Conservation (phyloP, 1,140 invertebrate genomes). For the Drosophila pectinifera region DNA sequence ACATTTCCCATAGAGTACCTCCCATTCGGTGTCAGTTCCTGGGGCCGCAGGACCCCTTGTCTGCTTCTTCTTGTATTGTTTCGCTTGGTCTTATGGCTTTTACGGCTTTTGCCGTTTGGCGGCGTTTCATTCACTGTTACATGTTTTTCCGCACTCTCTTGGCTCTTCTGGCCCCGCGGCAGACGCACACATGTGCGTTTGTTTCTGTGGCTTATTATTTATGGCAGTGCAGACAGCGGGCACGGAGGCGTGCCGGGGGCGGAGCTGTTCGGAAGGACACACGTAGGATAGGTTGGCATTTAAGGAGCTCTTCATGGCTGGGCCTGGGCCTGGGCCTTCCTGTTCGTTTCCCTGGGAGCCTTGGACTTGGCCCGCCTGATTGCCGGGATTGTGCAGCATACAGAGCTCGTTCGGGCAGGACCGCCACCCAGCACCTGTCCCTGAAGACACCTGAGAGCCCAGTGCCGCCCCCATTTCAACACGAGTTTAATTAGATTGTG, state of each 20-base stretch:
- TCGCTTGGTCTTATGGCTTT: slow-evolving; percentile 46
- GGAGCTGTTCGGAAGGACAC: slow-evolving; percentile 30
- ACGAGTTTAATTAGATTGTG: slow-evolving; percentile 56
- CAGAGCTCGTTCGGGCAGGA: not conserved
- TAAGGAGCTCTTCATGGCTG: slow-evolving; percentile 35
- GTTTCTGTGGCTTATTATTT: slow-evolving; percentile 63
- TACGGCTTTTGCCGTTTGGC: slow-evolving; percentile 37
- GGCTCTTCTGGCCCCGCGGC: not conserved
- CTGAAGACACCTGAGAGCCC: not conserved
- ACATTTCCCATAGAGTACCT: slow-evolving; percentile 10
- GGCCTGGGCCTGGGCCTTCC: slow-evolving; percentile 19
- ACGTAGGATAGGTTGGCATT: slow-evolving; percentile 41
- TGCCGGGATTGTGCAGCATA: slow-evolving; percentile 24
- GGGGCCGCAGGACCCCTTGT: slow-evolving; percentile 15
- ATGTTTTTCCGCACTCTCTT: slow-evolving; percentile 29
- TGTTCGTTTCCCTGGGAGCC: slow-evolving; percentile 10
- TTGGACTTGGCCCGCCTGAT: slow-evolving; percentile 21
- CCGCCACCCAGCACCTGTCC: slow-evolving; percentile 1
- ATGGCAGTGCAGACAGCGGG: slow-evolving; percentile 40
- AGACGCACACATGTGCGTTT: slow-evolving; percentile 13
- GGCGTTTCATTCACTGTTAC: slow-evolving; percentile 49
- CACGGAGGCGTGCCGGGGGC: not conserved
- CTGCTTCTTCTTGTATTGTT: slow-evolving; percentile 29
- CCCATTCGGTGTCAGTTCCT: slow-evolving; percentile 1
- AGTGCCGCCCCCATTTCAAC: not conserved